A percentile compares a stretch with the other conserved stretches of the same genome.
Evolutionary conservation across 2,797 vertebrate genomes (phyloP).

Genomic region (Syncerus caffer): DNA sequence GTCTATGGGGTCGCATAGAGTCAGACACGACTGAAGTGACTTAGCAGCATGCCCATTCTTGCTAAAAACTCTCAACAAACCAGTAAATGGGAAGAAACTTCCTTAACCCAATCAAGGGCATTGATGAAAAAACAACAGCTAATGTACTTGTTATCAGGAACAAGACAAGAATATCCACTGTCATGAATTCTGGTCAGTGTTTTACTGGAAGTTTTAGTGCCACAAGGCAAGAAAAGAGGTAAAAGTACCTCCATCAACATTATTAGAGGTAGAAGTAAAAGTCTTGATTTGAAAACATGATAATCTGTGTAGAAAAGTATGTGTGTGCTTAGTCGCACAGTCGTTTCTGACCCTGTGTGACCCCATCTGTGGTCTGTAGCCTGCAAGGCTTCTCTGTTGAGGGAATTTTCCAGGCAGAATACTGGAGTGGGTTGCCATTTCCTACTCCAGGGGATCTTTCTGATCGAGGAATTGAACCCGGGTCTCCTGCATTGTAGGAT

Average conservation of each 20-base stretch:
- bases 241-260: background rate
- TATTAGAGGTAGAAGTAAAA: background rate
- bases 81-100: background rate
- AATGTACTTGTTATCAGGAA: background rate
- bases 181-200: background rate
- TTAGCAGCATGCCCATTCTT: background rate
- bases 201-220: background rate
- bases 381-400: background rate
- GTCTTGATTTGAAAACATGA: background rate
- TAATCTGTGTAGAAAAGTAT: background rate
- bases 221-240: background rate
- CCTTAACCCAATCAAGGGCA: background rate
- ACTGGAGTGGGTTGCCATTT: background rate
- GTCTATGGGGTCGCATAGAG: too few relatives aligned
- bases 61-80: background rate
- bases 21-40: too few relatives aligned
- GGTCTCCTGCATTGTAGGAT: background rate
- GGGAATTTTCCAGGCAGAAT: background rate
- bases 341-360: fast-evolving
- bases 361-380: background rate
- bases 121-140: background rate
- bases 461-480: background rate
- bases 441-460: background rate
- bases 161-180: background rate
- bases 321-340: background rate